A percentile compares a stretch with the other conserved stretches of the same genome.
Evolutionary conservation across 2,888 invertebrate genomes (phyloP).

Genomic region (Sinodicranocentrus sp.): DNA sequence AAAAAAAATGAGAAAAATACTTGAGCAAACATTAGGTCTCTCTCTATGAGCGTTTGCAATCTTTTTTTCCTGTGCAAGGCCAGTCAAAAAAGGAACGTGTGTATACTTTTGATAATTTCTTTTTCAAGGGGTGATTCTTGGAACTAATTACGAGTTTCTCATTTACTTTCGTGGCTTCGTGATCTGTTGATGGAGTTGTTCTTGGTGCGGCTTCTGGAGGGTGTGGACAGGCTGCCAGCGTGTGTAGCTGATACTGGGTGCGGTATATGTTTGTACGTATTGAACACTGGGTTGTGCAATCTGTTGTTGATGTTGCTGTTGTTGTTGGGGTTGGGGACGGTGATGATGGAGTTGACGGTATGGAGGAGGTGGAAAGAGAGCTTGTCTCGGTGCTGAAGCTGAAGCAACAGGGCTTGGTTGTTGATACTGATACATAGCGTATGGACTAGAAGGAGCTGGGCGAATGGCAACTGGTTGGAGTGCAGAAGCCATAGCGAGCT

Average conservation of each 20-base stretch:
- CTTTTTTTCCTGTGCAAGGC: too few species aligned
- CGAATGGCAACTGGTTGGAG: constrained; percentile 39
- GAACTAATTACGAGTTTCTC: too few species aligned
- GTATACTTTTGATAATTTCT: too few species aligned
- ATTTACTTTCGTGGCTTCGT: too few species aligned
- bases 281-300: constrained; percentile 27
- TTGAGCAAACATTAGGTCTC: not conserved
- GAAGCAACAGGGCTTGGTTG: constrained; percentile 34
- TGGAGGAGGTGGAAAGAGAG: constrained; percentile 30
- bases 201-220: not conserved
- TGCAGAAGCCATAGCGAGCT: constrained; percentile 22
- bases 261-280: constrained; percentile 43
- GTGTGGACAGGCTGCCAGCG: constrained; percentile 23
- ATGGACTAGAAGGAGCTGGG: constrained; percentile 20
- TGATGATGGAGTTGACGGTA: constrained; percentile 24
- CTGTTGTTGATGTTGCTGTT: constrained; percentile 17
- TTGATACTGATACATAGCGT: constrained; percentile 45
- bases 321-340: not conserved
- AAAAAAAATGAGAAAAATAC: too few species aligned
- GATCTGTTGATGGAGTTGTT: not conserved
- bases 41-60: too few species aligned
- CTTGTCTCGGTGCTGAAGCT: constrained; percentile 34
- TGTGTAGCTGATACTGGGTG: constrained; percentile 44
- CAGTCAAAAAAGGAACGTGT: too few species aligned
- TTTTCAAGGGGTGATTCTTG: too few species aligned